phyloP scores from a whole-genome alignment of 1,140 invertebrate species.

The Bicyclus anynana region DNA sequence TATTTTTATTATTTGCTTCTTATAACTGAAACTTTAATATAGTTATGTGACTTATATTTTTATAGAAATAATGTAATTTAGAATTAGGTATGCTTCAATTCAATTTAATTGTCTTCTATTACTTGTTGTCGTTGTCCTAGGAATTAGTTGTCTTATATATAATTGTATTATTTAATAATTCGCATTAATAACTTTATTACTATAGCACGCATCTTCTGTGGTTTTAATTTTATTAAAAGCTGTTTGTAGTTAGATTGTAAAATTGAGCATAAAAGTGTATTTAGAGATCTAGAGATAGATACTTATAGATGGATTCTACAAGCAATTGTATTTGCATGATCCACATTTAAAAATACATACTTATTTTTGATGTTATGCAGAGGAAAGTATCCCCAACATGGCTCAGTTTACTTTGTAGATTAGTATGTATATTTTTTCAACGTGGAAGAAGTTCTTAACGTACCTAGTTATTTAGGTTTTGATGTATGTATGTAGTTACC shows the following conservation, averaged over 20 bases:
- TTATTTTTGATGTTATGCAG: background rate
- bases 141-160: conserved; percentile 11
- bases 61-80: conserved; percentile 10
- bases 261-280: background rate
- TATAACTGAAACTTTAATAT: conserved; percentile 22
- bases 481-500: too few relatives aligned
- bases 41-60: conserved; percentile 20
- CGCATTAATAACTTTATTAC: conserved; percentile 3
- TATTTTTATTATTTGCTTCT: conserved; percentile 57
- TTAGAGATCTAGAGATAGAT: background rate
- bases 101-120: conserved; percentile 5
- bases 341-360: background rate
- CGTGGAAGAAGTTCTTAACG: background rate
- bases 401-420: too few relatives aligned
- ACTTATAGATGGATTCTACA: background rate
- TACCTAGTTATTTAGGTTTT: too few relatives aligned
- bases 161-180: background rate
- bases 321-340: background rate
- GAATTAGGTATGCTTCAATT: conserved; percentile 1
- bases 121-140: conserved; percentile 14
- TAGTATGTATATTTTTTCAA: too few relatives aligned
- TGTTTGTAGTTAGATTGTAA: background rate
- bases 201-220: conserved; percentile 13
- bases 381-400: background rate
- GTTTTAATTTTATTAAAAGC: background rate